Percentiles rank a stretch among this genome's conserved stretches.
These are phyloP conservation scores for Notamacropus eugenii DNA, from an alignment of 2,797 vertebrate species.

Conservation along the genomic window DNA sequence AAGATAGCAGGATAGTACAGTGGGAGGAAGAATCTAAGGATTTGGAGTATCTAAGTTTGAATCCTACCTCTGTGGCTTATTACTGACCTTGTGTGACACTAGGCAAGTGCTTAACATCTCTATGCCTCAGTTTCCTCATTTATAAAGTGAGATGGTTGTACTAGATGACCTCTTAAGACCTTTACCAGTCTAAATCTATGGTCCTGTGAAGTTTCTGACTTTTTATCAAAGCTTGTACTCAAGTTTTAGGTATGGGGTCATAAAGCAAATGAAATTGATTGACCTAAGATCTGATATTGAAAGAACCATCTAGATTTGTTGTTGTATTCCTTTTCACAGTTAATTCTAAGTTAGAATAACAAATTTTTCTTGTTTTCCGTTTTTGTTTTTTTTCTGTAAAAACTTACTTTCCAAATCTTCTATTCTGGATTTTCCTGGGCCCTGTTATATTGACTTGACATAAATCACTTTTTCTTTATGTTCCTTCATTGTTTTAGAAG, in stretches of 20 bases:
- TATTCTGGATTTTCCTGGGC: neutral
- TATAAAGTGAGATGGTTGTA: neutral
- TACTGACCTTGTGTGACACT: neutral
- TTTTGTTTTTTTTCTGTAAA: rapidly evolving
- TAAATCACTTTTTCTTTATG: neutral
- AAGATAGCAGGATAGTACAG: neutral
- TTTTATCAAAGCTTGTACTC: neutral
- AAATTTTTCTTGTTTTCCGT: neutral
- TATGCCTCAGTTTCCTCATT: neutral
- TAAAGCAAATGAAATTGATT: neutral
- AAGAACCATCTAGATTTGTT: neutral
- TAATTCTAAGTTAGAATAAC: neutral
- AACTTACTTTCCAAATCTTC: neutral
- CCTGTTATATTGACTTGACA: neutral
- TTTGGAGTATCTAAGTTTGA: neutral
- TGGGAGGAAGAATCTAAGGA: neutral
- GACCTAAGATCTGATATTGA: neutral
- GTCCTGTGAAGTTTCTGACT: neutral
- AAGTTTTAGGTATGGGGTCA: neutral
- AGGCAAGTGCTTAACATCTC: neutral
- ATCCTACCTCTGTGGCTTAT: neutral
- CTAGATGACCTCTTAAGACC: neutral
- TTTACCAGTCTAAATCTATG: neutral
- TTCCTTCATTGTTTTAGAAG: neutral
- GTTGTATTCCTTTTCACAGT: neutral